Conservation (phyloP, 2,113 vertebrate species). For the Corvus moneduloides region DNA sequence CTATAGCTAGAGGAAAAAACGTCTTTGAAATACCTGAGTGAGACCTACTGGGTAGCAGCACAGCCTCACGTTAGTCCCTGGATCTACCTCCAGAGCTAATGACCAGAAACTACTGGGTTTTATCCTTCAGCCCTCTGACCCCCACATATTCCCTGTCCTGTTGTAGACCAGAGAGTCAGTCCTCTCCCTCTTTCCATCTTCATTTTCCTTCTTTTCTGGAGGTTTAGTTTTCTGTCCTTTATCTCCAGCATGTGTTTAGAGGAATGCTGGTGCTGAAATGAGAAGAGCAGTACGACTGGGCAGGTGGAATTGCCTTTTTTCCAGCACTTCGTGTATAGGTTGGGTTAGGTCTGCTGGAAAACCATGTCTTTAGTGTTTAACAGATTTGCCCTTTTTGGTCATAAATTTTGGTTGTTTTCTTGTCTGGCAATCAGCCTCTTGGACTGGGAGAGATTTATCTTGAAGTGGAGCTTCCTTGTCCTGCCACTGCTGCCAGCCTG, state of each 20-base stretch:
- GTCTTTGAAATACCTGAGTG: not conserved
- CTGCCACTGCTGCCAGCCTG: not conserved
- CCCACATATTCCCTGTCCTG: not conserved
- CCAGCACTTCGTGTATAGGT: not conserved
- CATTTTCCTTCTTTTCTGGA: not conserved
- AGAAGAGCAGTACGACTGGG: not conserved
- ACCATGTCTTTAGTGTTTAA: not conserved
- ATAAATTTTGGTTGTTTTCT: not conserved
- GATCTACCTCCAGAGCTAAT: not conserved
- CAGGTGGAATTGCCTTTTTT: not conserved
- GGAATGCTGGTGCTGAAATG: not conserved
- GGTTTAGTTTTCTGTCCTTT: not conserved
- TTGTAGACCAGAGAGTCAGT: not conserved
- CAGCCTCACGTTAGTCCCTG: not conserved
- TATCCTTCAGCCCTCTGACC: fast-evolving
- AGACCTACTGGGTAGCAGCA: not conserved
- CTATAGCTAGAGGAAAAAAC: not conserved
- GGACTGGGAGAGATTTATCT: not conserved
- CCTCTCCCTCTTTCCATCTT: not conserved
- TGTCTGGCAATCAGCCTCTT: not conserved
- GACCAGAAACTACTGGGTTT: not conserved
- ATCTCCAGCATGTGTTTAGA: not conserved
- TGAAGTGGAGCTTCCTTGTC: not conserved
- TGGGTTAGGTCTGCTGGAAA: not conserved
- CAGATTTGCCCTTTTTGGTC: not conserved